Percentiles rank a stretch among this genome's conserved stretches.
These are phyloP conservation scores for Lerema accius DNA, from an alignment of 1,140 invertebrate species.

Conservation along the genomic window DNA sequence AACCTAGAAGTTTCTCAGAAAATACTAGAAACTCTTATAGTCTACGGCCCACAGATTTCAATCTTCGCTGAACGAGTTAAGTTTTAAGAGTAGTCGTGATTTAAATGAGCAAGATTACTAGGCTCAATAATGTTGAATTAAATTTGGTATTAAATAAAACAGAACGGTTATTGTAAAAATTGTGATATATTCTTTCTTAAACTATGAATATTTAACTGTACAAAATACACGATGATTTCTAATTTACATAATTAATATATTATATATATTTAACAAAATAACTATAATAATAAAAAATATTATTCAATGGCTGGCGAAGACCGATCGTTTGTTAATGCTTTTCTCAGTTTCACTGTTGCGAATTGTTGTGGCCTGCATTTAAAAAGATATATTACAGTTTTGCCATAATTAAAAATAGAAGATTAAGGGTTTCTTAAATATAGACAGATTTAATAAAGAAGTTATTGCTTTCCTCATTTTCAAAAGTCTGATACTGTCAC, in stretches of 20 bases:
- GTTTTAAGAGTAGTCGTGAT: too few species aligned
- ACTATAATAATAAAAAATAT: slow-evolving; percentile 65
- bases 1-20: too few species aligned
- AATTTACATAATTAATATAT: slow-evolving; percentile 74
- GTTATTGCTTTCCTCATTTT: too few species aligned
- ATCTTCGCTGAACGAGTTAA: too few species aligned
- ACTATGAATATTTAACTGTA: slow-evolving; percentile 82
- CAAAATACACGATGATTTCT: slow-evolving; percentile 78
- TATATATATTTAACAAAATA: slow-evolving; percentile 75
- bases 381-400: slow-evolving; percentile 42
- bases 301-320: slow-evolving; percentile 89
- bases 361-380: slow-evolving; percentile 90
- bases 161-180: slow-evolving; percentile 72
- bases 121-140: too few species aligned
- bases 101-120: too few species aligned
- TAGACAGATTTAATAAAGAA: too few species aligned
- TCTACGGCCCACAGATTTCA: too few species aligned
- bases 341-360: slow-evolving; percentile 92
- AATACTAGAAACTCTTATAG: too few species aligned
- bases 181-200: slow-evolving; percentile 82
- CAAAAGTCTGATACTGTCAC: too few species aligned
- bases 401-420: neutral
- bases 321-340: slow-evolving; percentile 93
- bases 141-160: slow-evolving; percentile 70
- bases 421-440: too few species aligned